Conservation (phyloP, 2,113 vertebrate species). For the Vireo altiloquus region DNA sequence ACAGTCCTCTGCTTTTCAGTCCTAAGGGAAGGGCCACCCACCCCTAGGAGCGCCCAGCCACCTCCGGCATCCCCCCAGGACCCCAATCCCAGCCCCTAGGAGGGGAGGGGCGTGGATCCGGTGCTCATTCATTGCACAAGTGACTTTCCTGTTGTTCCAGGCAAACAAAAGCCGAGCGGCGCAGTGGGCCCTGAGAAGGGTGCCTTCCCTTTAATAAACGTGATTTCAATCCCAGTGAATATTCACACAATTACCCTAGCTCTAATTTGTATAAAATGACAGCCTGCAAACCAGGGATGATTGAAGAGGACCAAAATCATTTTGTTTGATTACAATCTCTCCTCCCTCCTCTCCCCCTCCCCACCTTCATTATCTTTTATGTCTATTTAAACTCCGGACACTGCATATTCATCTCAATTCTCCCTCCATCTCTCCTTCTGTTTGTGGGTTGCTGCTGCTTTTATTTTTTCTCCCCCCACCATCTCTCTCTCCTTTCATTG, state of each 20-base stretch:
- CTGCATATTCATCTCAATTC: slow-evolving; percentile 68
- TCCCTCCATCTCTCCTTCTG: slow-evolving; percentile 67
- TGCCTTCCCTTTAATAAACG: slow-evolving; percentile 70
- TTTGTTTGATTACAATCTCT: slow-evolving; percentile 77
- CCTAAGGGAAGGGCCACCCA: background rate
- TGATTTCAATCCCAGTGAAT: slow-evolving; percentile 79
- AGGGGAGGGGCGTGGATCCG: background rate
- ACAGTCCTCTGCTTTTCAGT: background rate
- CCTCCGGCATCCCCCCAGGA: background rate
- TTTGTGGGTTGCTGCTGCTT: slow-evolving; percentile 52
- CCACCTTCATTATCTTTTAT: slow-evolving; percentile 77
- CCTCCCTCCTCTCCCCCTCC: slow-evolving; percentile 17
- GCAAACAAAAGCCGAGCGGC: slow-evolving; percentile 63
- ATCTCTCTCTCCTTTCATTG: slow-evolving; percentile 59
- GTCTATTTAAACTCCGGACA: slow-evolving; percentile 75
- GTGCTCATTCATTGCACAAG: background rate
- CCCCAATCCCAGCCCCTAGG: background rate
- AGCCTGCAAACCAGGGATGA: slow-evolving; percentile 71
- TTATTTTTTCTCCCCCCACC: background rate
- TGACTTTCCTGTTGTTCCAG: slow-evolving; percentile 49
- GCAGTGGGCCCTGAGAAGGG: slow-evolving; percentile 52
- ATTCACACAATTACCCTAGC: slow-evolving; percentile 78
- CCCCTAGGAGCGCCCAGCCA: background rate
- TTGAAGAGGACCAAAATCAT: slow-evolving; percentile 72
- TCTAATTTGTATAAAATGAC: slow-evolving; percentile 81